Percentiles rank a stretch among this genome's conserved stretches.
Evolutionary conservation across 2,888 invertebrate genomes (phyloP).

Genomic region (Troides helena): DNA sequence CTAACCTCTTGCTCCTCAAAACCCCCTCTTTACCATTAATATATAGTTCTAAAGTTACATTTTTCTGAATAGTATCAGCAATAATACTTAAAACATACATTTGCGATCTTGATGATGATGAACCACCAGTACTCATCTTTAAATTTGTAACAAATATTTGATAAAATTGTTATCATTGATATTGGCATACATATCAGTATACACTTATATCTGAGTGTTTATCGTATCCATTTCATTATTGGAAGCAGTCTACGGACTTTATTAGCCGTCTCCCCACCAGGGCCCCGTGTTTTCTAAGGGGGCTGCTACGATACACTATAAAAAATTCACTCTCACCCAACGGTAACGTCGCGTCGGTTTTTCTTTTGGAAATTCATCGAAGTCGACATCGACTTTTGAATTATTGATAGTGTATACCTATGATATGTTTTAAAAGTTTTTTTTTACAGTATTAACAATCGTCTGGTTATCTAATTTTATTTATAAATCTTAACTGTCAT

Average conservation of each 20-base stretch:
- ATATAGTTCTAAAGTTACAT: background rate
- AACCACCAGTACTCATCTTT: background rate
- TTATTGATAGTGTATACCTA: slow-evolving; percentile 43
- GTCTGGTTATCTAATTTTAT: no score
- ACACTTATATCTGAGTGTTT: background rate
- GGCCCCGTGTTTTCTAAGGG: slow-evolving; percentile 70
- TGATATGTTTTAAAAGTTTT: background rate
- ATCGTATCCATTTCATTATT: slow-evolving; percentile 34
- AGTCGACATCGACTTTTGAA: slow-evolving; percentile 46
- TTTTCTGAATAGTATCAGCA: background rate
- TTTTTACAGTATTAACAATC: no score
- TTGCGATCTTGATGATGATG: background rate
- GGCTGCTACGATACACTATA: slow-evolving; percentile 59
- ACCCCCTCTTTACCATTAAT: no score
- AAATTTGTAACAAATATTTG: background rate
- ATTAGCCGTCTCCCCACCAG: slow-evolving; percentile 64
- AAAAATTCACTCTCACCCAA: slow-evolving; percentile 67
- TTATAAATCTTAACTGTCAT: no score
- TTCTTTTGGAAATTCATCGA: slow-evolving; percentile 42
- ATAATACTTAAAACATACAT: background rate
- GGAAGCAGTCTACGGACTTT: slow-evolving; percentile 47
- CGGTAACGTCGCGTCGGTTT: slow-evolving; percentile 52
- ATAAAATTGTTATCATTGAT: background rate
- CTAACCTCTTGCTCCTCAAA: no score
- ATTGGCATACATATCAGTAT: background rate